Percentiles rank a stretch among this genome's conserved stretches.
phyloP scores from a whole-genome alignment of 2,113 vertebrate species.

The Tichodroma muraria region DNA sequence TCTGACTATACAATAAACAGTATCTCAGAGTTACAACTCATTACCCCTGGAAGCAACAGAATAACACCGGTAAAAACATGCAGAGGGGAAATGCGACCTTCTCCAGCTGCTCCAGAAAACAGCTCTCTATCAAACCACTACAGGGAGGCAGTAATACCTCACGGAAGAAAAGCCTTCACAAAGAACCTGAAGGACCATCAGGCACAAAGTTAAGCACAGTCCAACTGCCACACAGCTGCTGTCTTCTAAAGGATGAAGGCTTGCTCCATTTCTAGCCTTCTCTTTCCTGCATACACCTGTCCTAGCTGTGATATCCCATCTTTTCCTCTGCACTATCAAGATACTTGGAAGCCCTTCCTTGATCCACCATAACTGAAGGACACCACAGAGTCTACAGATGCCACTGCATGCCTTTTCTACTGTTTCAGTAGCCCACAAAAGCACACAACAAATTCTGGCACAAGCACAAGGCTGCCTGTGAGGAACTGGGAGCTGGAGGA shows the following conservation, averaged over 20 bases:
- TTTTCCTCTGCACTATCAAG: neutral
- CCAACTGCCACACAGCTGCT: neutral
- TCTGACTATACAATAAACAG: neutral
- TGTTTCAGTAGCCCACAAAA: neutral
- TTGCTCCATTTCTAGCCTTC: neutral
- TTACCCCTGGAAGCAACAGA: neutral
- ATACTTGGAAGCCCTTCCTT: neutral
- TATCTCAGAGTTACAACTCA: neutral
- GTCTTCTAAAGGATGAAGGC: neutral
- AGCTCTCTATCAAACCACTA: neutral
- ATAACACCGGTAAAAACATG: neutral
- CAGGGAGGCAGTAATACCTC: neutral
- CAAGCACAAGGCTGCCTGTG: neutral
- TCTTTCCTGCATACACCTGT: neutral
- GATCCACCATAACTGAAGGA: neutral
- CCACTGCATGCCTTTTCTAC: fast-evolving
- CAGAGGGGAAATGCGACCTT: fast-evolving
- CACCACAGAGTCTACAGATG: neutral
- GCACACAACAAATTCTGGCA: neutral
- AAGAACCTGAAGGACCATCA: neutral
- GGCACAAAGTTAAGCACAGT: neutral
- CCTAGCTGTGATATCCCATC: neutral
- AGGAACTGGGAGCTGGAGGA: neutral
- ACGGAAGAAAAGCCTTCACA: neutral
- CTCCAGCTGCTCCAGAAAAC: neutral